These are phyloP conservation scores for Acanthosepion pharaonis DNA, from an alignment of 2,888 invertebrate species.

Conservation along the genomic window DNA sequence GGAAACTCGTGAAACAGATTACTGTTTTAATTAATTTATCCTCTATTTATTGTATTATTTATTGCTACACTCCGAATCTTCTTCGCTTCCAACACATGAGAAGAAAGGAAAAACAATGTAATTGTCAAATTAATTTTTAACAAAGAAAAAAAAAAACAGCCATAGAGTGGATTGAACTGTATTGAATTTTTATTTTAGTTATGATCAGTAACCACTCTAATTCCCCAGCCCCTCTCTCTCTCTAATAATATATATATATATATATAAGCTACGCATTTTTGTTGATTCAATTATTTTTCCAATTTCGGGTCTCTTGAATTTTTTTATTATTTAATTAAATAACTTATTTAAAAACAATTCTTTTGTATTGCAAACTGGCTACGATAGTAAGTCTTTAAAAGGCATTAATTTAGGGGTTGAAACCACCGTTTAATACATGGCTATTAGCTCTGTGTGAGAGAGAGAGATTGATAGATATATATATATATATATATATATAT, in stretches of 20 bases:
- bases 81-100: background rate
- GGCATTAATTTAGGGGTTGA: no score
- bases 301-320: background rate
- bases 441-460: no score
- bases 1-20: background rate
- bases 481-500: no score
- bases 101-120: background rate
- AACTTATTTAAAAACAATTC: background rate
- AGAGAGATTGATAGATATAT: no score
- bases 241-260: no score
- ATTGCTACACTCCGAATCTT: background rate
- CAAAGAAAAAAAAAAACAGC: background rate
- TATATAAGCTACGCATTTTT: background rate
- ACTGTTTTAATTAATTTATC: slow-evolving; percentile 40
- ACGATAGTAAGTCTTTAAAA: no score
- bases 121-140: background rate
- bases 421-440: no score
- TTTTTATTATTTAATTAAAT: background rate
- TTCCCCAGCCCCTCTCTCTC: no score
- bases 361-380: background rate
- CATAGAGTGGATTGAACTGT: background rate
- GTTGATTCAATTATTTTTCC: background rate
- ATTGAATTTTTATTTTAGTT: background rate
- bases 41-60: slow-evolving; percentile 12
- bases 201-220: background rate